A percentile compares a stretch with the other conserved stretches of the same genome.
These are phyloP conservation scores for Neoascia interrupta DNA, from an alignment of 2,888 invertebrate species.

Conservation along the genomic window DNA sequence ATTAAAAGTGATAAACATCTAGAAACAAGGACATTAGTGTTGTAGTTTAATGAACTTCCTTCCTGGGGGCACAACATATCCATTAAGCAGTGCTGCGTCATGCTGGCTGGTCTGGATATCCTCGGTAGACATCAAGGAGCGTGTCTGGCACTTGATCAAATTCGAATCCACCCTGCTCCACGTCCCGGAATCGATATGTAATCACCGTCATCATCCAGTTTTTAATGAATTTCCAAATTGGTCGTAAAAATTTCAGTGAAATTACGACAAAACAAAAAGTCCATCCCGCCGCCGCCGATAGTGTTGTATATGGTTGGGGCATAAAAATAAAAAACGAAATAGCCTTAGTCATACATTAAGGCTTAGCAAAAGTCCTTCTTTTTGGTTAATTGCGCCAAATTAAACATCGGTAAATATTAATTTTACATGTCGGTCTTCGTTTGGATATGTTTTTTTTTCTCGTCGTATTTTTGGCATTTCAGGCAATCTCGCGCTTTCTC, in stretches of 20 bases:
- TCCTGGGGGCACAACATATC: slow-evolving; percentile 39
- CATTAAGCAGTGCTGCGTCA: slow-evolving; percentile 60
- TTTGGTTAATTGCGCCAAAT: slow-evolving; percentile 52
- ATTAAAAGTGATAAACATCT: slow-evolving; percentile 67
- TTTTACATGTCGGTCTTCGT: slow-evolving; percentile 29
- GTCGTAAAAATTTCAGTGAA: slow-evolving; percentile 59
- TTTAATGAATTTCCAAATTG: slow-evolving; percentile 63
- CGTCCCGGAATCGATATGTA: background rate
- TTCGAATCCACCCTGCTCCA: background rate
- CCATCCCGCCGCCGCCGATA: background rate
- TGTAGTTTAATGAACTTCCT: slow-evolving; percentile 68
- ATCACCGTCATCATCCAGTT: slow-evolving; percentile 16
- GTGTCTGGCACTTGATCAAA: slow-evolving; percentile 64
- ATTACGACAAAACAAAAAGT: slow-evolving; percentile 11
- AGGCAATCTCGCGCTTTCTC: slow-evolving; percentile 4
- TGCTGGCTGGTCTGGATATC: slow-evolving; percentile 48
- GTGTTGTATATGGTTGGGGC: background rate
- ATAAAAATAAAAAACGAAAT: no score
- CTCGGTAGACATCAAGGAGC: slow-evolving; percentile 68
- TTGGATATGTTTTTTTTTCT: no score
- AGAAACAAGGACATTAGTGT: slow-evolving; percentile 67
- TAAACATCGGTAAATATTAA: slow-evolving; percentile 60
- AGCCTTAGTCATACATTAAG: slow-evolving; percentile 61
- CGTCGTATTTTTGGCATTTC: background rate
- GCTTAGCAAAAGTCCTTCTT: slow-evolving; percentile 27